Conservation (phyloP, 2,888 invertebrate genomes). For the Spodoptera littoralis region DNA sequence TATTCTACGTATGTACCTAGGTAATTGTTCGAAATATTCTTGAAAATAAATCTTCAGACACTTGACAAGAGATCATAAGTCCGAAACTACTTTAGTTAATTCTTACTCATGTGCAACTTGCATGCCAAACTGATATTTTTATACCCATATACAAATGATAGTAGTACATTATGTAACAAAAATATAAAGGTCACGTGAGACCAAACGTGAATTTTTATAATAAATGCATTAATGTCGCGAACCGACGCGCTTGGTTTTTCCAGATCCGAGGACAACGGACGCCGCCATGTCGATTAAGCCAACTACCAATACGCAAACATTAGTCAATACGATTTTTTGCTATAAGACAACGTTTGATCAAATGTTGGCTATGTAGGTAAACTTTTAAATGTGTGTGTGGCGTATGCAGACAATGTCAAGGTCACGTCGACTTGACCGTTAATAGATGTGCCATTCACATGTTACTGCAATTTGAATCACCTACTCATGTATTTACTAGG, state of each 20-base stretch:
- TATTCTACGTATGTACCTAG: no score
- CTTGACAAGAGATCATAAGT: no score
- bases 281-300: slow-evolving; percentile 24
- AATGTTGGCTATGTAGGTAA: slow-evolving; percentile 27
- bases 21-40: no score
- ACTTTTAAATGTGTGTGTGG: slow-evolving; percentile 22
- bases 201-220: slow-evolving; percentile 52
- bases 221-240: slow-evolving; percentile 48
- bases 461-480: slow-evolving; percentile 9
- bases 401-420: slow-evolving; percentile 39
- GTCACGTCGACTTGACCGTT: slow-evolving; percentile 34
- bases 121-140: slow-evolving; percentile 15
- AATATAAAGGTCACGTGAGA: slow-evolving; percentile 33
- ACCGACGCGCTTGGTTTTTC: slow-evolving; percentile 56
- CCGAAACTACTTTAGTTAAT: no score
- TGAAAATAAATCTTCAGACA: no score
- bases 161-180: slow-evolving; percentile 20
- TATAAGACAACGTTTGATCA: background rate
- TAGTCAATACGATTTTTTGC: slow-evolving; percentile 1
- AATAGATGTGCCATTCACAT: slow-evolving; percentile 15
- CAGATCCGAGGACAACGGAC: slow-evolving; percentile 53
- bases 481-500: slow-evolving; percentile 28
- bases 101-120: no score
- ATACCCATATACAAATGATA: slow-evolving; percentile 6
- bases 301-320: slow-evolving; percentile 34